Conservation (phyloP, 2,888 invertebrate species). For the Anorthoa munda region DNA sequence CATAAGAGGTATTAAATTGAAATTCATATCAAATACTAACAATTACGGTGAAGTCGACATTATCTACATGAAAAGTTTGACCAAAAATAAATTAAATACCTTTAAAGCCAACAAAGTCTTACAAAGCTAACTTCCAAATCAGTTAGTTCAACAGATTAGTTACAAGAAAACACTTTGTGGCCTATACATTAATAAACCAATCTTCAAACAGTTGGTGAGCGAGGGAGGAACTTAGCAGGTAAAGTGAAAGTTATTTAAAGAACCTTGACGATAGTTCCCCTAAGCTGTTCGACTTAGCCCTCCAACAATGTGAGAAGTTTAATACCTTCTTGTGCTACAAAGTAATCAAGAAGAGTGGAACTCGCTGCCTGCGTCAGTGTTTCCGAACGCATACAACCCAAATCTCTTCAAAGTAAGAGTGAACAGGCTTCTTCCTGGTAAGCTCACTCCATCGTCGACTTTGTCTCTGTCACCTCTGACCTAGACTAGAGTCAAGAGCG, state of each 20-base stretch:
- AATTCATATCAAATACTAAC: too few species aligned
- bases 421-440: too few species aligned
- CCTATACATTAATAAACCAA: conserved; percentile 36
- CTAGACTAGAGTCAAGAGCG: too few species aligned
- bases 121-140: conserved; percentile 13
- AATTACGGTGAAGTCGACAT: too few species aligned
- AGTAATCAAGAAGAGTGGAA: too few species aligned
- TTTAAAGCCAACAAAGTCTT: neutral
- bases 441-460: too few species aligned
- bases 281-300: conserved; percentile 8
- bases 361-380: too few species aligned
- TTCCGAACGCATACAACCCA: too few species aligned
- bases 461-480: too few species aligned
- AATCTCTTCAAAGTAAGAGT: too few species aligned
- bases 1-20: too few species aligned
- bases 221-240: conserved; percentile 30
- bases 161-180: conserved; percentile 35
- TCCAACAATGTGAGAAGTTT: conserved; percentile 34
- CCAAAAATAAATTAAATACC: neutral
- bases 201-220: conserved; percentile 25
- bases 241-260: conserved; percentile 33
- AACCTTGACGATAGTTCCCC: conserved; percentile 25
- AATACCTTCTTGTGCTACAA: neutral
- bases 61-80: too few species aligned
- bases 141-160: conserved; percentile 38